A percentile compares a stretch with the other conserved stretches of the same genome.
phyloP scores from a whole-genome alignment of 2,888 invertebrate genomes.

The Piscicola geometra region DNA sequence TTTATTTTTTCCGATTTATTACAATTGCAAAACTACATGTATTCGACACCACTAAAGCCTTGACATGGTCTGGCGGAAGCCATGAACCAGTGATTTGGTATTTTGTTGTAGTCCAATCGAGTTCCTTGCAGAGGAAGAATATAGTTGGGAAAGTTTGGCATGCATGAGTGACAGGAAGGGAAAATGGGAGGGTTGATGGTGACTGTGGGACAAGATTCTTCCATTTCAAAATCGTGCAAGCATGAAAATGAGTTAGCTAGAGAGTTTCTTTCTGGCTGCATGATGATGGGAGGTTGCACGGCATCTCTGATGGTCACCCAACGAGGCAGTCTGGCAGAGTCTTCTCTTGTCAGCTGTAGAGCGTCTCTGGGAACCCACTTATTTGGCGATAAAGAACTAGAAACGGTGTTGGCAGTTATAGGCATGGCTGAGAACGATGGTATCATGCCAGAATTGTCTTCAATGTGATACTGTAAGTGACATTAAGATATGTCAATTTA shows the following conservation, averaged over 20 bases:
- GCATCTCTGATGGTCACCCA: conserved; percentile 24
- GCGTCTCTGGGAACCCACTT: conserved; percentile 29
- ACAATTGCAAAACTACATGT: background rate
- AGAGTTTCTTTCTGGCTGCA: conserved; percentile 22
- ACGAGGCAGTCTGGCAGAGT: conserved; percentile 4
- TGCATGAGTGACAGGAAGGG: background rate
- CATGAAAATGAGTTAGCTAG: background rate
- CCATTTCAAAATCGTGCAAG: background rate
- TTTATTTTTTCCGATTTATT: background rate
- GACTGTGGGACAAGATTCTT: background rate
- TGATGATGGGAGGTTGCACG: conserved; percentile 29
- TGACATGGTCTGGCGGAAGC: conserved; percentile 2
- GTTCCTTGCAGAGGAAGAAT: conserved; percentile 5
- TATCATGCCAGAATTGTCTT: background rate
- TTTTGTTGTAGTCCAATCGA: conserved; percentile 26
- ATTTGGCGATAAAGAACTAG: conserved; percentile 31
- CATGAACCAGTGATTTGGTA: conserved; percentile 29
- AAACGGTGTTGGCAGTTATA: conserved; percentile 20
- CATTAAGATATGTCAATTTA: background rate
- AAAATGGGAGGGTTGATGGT: background rate
- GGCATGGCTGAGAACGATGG: conserved; percentile 15
- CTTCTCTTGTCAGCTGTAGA: background rate
- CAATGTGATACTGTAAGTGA: background rate
- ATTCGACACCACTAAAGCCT: background rate
- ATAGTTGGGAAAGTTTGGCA: conserved; percentile 2